Base-by-base conservation (phyloP, 1,140 invertebrate genomes). In the Drosophila asahinai region DNA sequence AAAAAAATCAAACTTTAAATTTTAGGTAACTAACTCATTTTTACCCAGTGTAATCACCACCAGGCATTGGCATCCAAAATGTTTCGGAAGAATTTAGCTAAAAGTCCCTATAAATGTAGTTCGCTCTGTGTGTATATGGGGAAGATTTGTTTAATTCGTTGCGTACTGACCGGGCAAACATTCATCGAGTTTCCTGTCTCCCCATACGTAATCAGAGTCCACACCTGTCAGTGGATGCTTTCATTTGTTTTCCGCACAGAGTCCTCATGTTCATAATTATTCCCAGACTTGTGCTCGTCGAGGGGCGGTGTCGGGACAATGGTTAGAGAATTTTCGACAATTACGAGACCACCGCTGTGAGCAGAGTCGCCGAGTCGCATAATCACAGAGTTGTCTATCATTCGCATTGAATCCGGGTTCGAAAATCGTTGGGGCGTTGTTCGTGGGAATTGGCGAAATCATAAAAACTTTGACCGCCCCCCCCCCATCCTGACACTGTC, bases 331-430 rank as follows among this genome's bases (percentile, higher is more conserved):
- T 73, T 83, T 64, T 51, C 33, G 80, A 83, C 77, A 86, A 86
- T 89, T 83, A 74, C 77, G 67, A 38, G 62, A 68, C 62, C 68
- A 87, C 83, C 83, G 80, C 83, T 77, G 58, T 49, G 80, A 42
- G 38, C 43, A 40, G 27, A 30, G 51, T 70, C 27, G 25, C 57
- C 33, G 27, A 30, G 51, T 70, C 27, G 25, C 57, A 40, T 22
- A 25, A 40, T 78, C 42, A 43, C 40, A 38, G 58, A 45, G 49
- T 78, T 77, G 75, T 77, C 67, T 25, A 40, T 71, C 67, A 71
- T 55, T 49, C 52, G 47, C 45, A 38, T 48, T 43, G 6, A 40
- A 58, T 27, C 36, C n/a, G 27, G 17, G 38, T 47, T 48, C 3
- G 15, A 40, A 71, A 79, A 78, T 55, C 63, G 58, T 55, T 63